Evolutionary conservation across 2,888 invertebrate genomes (phyloP).

Genomic region (Apodemia duryi): DNA sequence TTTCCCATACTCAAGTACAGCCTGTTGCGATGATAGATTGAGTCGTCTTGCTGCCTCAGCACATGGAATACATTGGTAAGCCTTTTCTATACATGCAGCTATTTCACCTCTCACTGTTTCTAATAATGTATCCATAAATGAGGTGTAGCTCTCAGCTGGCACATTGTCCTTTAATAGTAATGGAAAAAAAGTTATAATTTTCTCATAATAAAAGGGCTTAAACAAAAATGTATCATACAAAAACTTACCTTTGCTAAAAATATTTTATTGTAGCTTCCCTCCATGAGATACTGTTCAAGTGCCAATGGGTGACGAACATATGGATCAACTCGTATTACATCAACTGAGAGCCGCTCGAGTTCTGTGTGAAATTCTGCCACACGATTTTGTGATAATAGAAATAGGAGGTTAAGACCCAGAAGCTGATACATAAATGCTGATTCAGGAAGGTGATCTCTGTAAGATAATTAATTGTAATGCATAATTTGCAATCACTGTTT

Average conservation of each 20-base stretch:
- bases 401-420: slow-evolving; percentile 95
- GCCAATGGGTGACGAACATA: slow-evolving; percentile 97
- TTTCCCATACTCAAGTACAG: slow-evolving; percentile 85
- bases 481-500: not conserved
- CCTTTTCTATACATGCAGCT: slow-evolving; percentile 97
- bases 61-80: slow-evolving; percentile 93
- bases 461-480: slow-evolving; percentile 31
- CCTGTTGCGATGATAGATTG: slow-evolving; percentile 88
- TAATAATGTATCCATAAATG: slow-evolving; percentile 97
- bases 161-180: slow-evolving; percentile 86
- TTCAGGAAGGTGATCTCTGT: slow-evolving; percentile 86
- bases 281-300: slow-evolving; percentile 99
- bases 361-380: slow-evolving; percentile 99
- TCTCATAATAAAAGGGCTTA: not conserved
- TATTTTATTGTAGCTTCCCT: slow-evolving; percentile 99
- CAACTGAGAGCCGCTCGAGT: slow-evolving; percentile 93
- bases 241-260: slow-evolving; percentile 89
- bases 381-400: slow-evolving; percentile 95
- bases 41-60: slow-evolving; percentile 94
- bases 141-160: slow-evolving; percentile 96
- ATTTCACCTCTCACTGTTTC: slow-evolving; percentile 98
- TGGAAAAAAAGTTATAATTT: too few relatives aligned
- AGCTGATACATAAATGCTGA: slow-evolving; percentile 97
- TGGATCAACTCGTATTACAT: slow-evolving; percentile 94
- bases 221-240: not conserved